These are phyloP conservation scores for Rhinella marina DNA, from an alignment of 2,797 vertebrate genomes.

Conservation along the genomic window DNA sequence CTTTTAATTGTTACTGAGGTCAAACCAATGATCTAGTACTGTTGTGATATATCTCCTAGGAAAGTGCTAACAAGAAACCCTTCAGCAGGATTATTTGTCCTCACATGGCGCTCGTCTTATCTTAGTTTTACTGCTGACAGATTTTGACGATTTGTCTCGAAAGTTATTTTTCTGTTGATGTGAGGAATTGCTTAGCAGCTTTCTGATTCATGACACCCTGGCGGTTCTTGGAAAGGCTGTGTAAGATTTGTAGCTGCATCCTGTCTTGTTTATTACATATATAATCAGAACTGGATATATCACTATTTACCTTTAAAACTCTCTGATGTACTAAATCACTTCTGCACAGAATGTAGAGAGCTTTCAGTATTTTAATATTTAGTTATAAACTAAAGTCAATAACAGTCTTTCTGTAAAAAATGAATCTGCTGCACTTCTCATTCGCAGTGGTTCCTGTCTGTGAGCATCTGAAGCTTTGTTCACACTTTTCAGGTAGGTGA, in stretches of 20 bases:
- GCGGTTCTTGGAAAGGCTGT: not conserved
- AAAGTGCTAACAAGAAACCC: not conserved
- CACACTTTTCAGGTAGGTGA: not conserved
- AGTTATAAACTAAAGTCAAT: not conserved
- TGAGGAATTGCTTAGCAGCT: not conserved
- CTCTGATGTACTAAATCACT: slow-evolving; percentile 2
- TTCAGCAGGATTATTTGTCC: slow-evolving; percentile 22
- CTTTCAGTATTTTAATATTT: slow-evolving; percentile 11
- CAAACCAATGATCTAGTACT: not conserved
- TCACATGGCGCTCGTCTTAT: not conserved
- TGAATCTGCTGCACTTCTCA: not conserved
- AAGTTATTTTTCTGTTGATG: slow-evolving; percentile 44
- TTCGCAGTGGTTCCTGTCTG: not conserved
- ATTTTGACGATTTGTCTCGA: slow-evolving; percentile 34
- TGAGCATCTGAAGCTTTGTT: not conserved
- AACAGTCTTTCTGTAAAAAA: not conserved
- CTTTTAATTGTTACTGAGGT: not conserved
- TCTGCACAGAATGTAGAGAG: not conserved
- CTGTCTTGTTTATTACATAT: not conserved
- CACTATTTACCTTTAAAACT: slow-evolving; percentile 8
- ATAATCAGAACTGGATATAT: slow-evolving; percentile 2
- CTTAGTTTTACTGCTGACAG: slow-evolving; percentile 31
- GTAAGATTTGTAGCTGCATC: slow-evolving; percentile 2
- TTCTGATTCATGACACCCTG: slow-evolving; percentile 19
- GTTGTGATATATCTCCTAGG: not conserved